Base-by-base conservation (phyloP, 1,140 invertebrate genomes). In the Parapsyche elsis region DNA sequence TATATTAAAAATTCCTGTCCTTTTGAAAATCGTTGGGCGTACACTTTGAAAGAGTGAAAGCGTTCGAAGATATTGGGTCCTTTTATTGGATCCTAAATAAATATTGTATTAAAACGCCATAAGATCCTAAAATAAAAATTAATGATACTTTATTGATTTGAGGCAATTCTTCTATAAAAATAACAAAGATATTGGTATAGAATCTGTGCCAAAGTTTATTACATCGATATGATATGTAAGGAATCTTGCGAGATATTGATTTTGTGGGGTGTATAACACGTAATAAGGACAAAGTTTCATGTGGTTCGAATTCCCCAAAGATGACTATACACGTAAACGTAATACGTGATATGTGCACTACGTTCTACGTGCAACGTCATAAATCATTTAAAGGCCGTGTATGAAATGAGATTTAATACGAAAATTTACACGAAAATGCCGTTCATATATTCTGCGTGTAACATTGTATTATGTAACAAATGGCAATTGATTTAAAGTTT, bases 231-330 rank as follows among this genome's bases (percentile, higher is more conserved):
- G 10, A 14, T 23, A 67, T 10, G 64, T 23, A n/a, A 19, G 14
- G 14, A 67, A 67, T 23, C 21, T 12, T 9, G 5, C 1, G 21
- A 67, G 24, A 67, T 67, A 67, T 67, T 67, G 64, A 67, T 23
- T 26, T 67, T 67, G 24, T 12, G 5, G 21, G 5, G 24, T 26
- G 19, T 61, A 61, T 19, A 21, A 16, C 16, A 38, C 16, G 24
- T 67, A 67, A 67, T 67, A 23, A 23, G 64, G 9, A 67, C 23
- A 10, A 67, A 67, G 64, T 67, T 67, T 30, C 21, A 23, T n/a
- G n/a, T n/a, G 26, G 23, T 67, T 67, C 26, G 24, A 14, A 67
- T 12, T 24, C 64, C 21, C 23, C 1, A 9, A 12, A 53, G 49
- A 53, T 14, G 12, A 5, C 49, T 53, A 53, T 12, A 53, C 49